phyloP scores from a whole-genome alignment of 2,888 invertebrate species.

The Monochamus alternatus region DNA sequence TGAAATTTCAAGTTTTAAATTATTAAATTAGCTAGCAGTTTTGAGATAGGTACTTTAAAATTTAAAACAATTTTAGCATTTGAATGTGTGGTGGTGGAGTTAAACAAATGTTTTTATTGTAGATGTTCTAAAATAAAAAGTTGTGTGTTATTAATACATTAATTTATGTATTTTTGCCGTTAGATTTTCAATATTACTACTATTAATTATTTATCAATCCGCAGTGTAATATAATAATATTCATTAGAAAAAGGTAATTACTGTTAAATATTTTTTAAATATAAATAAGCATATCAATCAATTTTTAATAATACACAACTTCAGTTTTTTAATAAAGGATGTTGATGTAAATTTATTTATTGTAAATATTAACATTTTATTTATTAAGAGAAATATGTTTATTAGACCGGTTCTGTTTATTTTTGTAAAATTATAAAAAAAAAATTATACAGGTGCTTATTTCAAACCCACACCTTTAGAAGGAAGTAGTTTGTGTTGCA shows the following conservation, averaged over 20 bases:
- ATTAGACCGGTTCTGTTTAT: slow-evolving; percentile 23
- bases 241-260: too few species aligned
- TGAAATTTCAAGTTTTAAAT: too few species aligned
- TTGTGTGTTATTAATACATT: slow-evolving; percentile 18
- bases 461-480: slow-evolving; percentile 9
- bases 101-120: background rate
- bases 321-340: slow-evolving; percentile 12
- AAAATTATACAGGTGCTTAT: slow-evolving; percentile 1
- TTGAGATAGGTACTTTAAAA: too few species aligned
- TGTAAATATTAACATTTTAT: slow-evolving; percentile 25
- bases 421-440: slow-evolving; percentile 23
- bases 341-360: slow-evolving; percentile 21
- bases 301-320: slow-evolving; percentile 16
- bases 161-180: too few species aligned
- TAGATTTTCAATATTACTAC: too few species aligned
- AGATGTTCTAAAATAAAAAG: slow-evolving; percentile 17
- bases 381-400: slow-evolving; percentile 22
- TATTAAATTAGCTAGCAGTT: too few species aligned
- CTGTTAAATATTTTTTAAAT: too few species aligned
- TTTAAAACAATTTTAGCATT: background rate
- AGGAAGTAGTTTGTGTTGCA: background rate
- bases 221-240: too few species aligned
- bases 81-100: background rate
- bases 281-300: too few species aligned
- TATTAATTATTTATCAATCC: too few species aligned